Base-by-base conservation (phyloP, 2,113 vertebrate species). In the Charadrius vociferus region DNA sequence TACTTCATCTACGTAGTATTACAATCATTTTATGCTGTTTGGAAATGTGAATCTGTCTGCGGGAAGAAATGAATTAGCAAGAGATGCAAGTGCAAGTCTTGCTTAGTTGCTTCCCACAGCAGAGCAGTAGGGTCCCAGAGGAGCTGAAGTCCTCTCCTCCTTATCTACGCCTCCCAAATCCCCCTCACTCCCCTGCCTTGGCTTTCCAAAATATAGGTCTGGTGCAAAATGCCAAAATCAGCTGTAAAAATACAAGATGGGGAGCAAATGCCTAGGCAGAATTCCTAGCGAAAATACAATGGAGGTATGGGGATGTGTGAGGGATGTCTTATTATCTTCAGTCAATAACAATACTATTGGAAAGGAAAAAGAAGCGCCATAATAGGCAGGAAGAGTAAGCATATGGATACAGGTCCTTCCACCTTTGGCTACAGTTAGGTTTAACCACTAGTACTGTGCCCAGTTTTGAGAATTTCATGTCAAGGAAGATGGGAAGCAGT, bases 171-270 rank as follows among this genome's bases (percentile, higher is more conserved):
- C 17, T 79, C 36, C 53, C 23, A 67, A 72, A 52, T 58, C 14
- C 7, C 4, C 4, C 4, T 3, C 13, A 10, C 8, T 12, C 43
- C 18, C 30, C 24, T 1, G 2, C 16, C 45, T 50, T 39, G 20
- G 10, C 27, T 88, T 80, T 71, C 27, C 45, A 55, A 74, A 83
- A 73, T 50, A 32, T 7, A 8, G 36, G 7, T 12, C 55, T 83
- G 37, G 8, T 79, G 34, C 17, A 36, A 86, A 92, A 72, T 81
- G 26, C 9, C 52, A 77, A 39, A 47, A 30, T 68, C 71, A 82
- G 58, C 41, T 74, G 18, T 37, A 67, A 62, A 63, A 68, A 43
- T 15, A 34, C 14, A 83, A 26, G 34, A 43, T 27, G 30, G 24
- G 23, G 37, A 78, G 47, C 8, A 67, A 78, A 67, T 41, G 24